Evolutionary conservation across 2,113 vertebrate genomes (phyloP), one percentile per base, ranked within the genome.

Genomic region (Sigmodon hispidus): DNA sequence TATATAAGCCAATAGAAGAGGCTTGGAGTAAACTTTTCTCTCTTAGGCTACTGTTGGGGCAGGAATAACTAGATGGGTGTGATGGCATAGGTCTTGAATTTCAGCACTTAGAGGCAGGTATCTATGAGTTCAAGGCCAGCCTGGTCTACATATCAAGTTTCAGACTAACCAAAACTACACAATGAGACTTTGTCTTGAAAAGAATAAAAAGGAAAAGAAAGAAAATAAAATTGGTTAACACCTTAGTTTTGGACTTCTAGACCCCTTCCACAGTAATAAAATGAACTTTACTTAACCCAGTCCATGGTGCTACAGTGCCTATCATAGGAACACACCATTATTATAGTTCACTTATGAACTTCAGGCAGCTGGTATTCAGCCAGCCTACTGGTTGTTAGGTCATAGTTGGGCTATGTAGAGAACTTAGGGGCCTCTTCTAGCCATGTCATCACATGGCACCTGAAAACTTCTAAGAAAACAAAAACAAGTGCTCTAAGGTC

Each of bases 381-480:
- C 16, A 61, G 59, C 21, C 40, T 43, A n/a, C 31, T 52, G 45
- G 24, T 43, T n/a, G 36, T 12, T 67, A 61, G 55, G 40, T 24
- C 91, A 87, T 67, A 63, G 7, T 65, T 61, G 61, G 34, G 12
- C 12, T 34, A 15, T 55, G 16, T n/a, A 43, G 43, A 77, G 24
- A 40, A 40, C 3, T 59, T 26, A 7, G 15, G 36, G 5, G 7
- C 55, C 48, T 4, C 34, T 24, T 73, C 43, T 3, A 83, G 57
- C 15, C 76, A 89, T 67, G 45, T 81, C 0, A 5, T 76, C 65
- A 73, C 1, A 6, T 72, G 45, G 21, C 4, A n/a, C 79, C 40
- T 85, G 43, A 43, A 77, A 22, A 59, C 76, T 40, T 86, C 72
- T 86, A 89, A 80, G 87, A 93, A 69, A 87, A 48, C 21, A 91